phyloP scores from a whole-genome alignment of 2,888 invertebrate genomes.

The Myopa tessellatipennis region DNA sequence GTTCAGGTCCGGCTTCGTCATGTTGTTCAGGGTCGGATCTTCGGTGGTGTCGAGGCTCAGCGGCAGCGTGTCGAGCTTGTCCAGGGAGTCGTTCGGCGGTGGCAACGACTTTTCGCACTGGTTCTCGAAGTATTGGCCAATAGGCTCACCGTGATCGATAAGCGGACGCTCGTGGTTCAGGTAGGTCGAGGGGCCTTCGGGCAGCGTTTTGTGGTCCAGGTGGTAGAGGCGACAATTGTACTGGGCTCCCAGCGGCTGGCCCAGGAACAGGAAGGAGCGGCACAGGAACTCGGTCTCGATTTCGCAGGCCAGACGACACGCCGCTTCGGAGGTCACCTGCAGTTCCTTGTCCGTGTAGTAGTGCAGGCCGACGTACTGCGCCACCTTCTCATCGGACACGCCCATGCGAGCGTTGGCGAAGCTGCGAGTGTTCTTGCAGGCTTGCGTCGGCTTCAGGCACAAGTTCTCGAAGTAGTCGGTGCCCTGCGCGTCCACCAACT shows the following conservation, averaged over 20 bases:
- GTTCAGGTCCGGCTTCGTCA: slow-evolving; percentile 83
- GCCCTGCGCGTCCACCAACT: slow-evolving; percentile 85
- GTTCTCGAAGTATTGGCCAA: slow-evolving; percentile 91
- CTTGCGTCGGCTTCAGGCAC: slow-evolving; percentile 87
- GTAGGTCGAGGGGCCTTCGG: slow-evolving; percentile 92
- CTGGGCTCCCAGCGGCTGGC: slow-evolving; percentile 76
- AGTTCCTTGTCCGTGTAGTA: slow-evolving; percentile 95
- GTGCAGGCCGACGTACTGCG: slow-evolving; percentile 90
- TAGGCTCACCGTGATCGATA: slow-evolving; percentile 90
- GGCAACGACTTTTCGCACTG: slow-evolving; percentile 78
- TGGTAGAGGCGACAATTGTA: slow-evolving; percentile 95
- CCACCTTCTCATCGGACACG: slow-evolving; percentile 90
- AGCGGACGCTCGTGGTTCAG: slow-evolving; percentile 89
- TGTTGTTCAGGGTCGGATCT: slow-evolving; percentile 78
- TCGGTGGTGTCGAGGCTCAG: slow-evolving; percentile 83
- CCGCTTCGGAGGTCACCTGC: slow-evolving; percentile 88
- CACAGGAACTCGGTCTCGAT: slow-evolving; percentile 94
- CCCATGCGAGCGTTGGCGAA: slow-evolving; percentile 88
- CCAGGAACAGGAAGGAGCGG: slow-evolving; percentile 81
- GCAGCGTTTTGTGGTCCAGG: slow-evolving; percentile 89
- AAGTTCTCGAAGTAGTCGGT: slow-evolving; percentile 89
- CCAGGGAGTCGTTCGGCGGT: slow-evolving; percentile 62
- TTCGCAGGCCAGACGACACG: slow-evolving; percentile 91
- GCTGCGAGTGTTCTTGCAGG: slow-evolving; percentile 84
- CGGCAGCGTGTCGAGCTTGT: slow-evolving; percentile 75